Evolutionary conservation across 2,797 vertebrate genomes (phyloP).

Genomic region (Macroramphosus scolopax): DNA sequence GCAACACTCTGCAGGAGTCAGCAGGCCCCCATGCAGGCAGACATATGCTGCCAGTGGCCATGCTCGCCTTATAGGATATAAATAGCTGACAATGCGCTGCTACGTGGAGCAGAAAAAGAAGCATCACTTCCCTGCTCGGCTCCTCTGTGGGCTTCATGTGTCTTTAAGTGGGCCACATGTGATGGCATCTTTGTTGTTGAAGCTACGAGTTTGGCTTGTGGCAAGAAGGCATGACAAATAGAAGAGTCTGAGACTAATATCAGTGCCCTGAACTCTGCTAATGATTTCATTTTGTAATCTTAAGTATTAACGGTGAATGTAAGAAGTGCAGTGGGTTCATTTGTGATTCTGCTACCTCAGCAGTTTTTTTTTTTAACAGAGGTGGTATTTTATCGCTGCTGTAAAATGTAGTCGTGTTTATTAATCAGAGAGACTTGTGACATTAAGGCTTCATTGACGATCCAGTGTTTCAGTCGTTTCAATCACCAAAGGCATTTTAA

Average conservation of each 20-base stretch:
- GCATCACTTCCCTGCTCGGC: slow-evolving; percentile 40
- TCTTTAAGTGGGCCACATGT: slow-evolving; percentile 62
- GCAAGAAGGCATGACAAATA: slow-evolving; percentile 19
- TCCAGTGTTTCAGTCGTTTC: slow-evolving; percentile 58
- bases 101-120: slow-evolving; percentile 76
- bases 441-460: slow-evolving; percentile 51
- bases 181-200: slow-evolving; percentile 43
- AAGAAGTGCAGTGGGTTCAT: slow-evolving; percentile 29
- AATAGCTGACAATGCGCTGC: slow-evolving; percentile 76
- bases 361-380: slow-evolving; percentile 44
- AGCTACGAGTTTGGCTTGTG: slow-evolving; percentile 38
- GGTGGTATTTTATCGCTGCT: slow-evolving; percentile 35
- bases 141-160: slow-evolving; percentile 42
- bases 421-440: slow-evolving; percentile 48
- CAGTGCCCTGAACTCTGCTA: not conserved
- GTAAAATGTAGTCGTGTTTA: slow-evolving; percentile 49
- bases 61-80: slow-evolving; percentile 68
- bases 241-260: not conserved
- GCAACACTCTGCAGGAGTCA: slow-evolving; percentile 42
- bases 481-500: slow-evolving; percentile 64
- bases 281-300: too few relatives aligned
- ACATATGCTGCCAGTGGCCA: slow-evolving; percentile 72
- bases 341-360: slow-evolving; percentile 9
- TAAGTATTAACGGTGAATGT: not conserved
- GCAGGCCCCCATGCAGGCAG: slow-evolving; percentile 58